These are phyloP conservation scores for Macropus fuliginosus DNA, from an alignment of 2,797 vertebrate species.

Conservation along the genomic window DNA sequence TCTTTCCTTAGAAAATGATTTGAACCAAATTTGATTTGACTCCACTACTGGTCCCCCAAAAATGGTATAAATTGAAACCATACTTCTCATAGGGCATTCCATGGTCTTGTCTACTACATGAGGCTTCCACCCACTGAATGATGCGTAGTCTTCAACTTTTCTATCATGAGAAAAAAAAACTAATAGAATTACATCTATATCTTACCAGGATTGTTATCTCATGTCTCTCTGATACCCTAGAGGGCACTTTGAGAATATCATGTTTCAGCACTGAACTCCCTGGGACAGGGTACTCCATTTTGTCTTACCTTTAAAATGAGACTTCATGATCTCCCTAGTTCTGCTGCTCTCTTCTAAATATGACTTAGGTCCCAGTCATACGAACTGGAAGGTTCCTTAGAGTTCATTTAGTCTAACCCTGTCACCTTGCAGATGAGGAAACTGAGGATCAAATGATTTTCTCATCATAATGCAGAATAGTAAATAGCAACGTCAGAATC, in stretches of 20 bases:
- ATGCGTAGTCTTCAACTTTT: background rate
- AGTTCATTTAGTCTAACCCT: background rate
- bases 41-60: background rate
- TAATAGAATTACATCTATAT: background rate
- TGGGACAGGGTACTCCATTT: background rate
- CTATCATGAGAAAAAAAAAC: background rate
- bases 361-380: background rate
- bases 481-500: no score
- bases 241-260: background rate
- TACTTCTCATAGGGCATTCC: background rate
- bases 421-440: background rate
- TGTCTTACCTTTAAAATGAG: background rate
- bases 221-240: background rate
- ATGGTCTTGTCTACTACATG: background rate
- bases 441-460: background rate
- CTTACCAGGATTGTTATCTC: background rate
- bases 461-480: no score
- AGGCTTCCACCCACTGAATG: background rate
- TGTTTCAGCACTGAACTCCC: background rate
- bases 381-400: background rate
- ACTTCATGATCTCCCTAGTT: background rate
- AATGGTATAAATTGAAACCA: background rate
- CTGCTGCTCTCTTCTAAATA: background rate
- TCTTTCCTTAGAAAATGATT: slow-evolving; percentile 61
- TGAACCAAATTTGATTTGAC: slow-evolving; percentile 51